These are phyloP conservation scores for Uropetala carovei DNA, from an alignment of 2,888 invertebrate species.

Conservation along the genomic window DNA sequence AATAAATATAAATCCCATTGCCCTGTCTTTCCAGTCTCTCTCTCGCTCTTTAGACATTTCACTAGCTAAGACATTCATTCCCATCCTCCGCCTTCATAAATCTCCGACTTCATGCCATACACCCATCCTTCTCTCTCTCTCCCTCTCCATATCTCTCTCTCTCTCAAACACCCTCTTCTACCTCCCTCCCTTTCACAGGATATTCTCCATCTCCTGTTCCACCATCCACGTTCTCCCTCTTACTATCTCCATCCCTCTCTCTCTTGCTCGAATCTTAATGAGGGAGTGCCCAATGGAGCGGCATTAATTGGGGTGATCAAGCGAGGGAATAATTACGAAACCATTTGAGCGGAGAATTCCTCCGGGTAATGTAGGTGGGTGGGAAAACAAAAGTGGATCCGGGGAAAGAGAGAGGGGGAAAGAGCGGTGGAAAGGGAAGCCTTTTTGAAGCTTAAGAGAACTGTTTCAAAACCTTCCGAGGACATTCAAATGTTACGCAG, in stretches of 20 bases:
- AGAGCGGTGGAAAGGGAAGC: background rate
- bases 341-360: conserved; percentile 13
- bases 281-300: background rate
- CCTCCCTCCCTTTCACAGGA: too few species aligned
- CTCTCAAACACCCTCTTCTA: too few species aligned
- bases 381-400: background rate
- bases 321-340: conserved; percentile 10
- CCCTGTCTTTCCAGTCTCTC: too few species aligned
- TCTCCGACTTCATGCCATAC: background rate
- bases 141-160: background rate
- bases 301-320: conserved; percentile 48
- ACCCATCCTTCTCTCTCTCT: background rate
- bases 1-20: too few species aligned
- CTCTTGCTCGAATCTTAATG: background rate
- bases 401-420: background rate
- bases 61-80: background rate
- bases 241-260: background rate
- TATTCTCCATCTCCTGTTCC: too few species aligned
- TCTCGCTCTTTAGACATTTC: too few species aligned
- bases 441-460: background rate
- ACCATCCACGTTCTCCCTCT: background rate
- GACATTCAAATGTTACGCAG: background rate
- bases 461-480: background rate
- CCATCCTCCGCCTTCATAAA: background rate
- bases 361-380: background rate